Percentiles rank a stretch among this genome's conserved stretches.
Conservation (phyloP, 2,888 invertebrate genomes). For the Itoplectis maculator region DNA sequence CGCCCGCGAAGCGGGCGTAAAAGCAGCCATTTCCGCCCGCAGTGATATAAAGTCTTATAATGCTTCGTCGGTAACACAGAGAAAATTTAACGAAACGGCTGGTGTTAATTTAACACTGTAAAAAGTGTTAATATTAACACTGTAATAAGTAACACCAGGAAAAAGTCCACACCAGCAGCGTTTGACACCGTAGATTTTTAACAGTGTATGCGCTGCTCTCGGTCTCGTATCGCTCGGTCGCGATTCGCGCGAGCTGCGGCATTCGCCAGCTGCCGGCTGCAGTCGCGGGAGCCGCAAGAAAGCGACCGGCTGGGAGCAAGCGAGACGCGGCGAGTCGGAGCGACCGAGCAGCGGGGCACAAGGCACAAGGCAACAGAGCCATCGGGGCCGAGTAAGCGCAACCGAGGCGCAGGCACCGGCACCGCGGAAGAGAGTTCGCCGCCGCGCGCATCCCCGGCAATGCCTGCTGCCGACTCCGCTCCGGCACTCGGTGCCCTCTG, state of each 20-base stretch:
- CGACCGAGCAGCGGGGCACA: too few species aligned
- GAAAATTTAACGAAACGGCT: too few species aligned
- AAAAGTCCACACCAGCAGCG: too few species aligned
- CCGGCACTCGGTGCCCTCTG: too few species aligned
- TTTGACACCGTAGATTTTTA: too few species aligned
- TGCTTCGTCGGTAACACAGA: too few species aligned
- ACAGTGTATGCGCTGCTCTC: constrained; percentile 54
- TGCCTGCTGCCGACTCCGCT: constrained; percentile 8
- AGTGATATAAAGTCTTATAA: too few species aligned
- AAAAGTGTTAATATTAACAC: too few species aligned
- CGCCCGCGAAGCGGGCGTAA: too few species aligned
- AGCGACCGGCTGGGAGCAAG: constrained; percentile 76
- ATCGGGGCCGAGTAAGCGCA: constrained; percentile 38
- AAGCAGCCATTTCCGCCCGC: too few species aligned
- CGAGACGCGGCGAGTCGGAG: constrained; percentile 61
- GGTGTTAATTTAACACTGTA: too few species aligned
- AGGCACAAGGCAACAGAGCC: constrained; percentile 44
- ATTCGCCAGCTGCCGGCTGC: constrained; percentile 84
- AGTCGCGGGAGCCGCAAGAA: constrained; percentile 80
- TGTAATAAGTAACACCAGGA: too few species aligned
- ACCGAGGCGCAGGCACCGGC: constrained; percentile 51
- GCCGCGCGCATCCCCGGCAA: constrained; percentile 49
- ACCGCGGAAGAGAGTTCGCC: constrained; percentile 54
- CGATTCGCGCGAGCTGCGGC: constrained; percentile 75
- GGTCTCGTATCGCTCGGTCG: constrained; percentile 65